These are phyloP conservation scores for Drosophila funebris DNA, from an alignment of 1,140 invertebrate species.

Conservation along the genomic window DNA sequence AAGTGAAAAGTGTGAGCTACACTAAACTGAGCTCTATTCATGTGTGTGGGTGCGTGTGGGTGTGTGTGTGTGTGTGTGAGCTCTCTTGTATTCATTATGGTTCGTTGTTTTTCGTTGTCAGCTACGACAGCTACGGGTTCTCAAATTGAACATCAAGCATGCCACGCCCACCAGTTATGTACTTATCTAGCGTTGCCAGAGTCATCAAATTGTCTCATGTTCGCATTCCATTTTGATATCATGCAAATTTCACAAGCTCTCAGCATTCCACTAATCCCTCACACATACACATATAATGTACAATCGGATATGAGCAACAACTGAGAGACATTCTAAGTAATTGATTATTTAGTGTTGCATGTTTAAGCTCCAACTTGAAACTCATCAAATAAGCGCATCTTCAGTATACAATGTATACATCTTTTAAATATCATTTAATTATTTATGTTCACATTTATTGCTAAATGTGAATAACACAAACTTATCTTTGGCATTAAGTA, in stretches of 20 bases:
- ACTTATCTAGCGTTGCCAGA: not conserved
- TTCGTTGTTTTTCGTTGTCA: slow-evolving; percentile 21
- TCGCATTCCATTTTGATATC: slow-evolving; percentile 9
- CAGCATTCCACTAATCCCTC: not conserved
- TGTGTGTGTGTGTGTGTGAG: slow-evolving; percentile 17
- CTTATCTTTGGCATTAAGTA: no score
- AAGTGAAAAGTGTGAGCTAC: slow-evolving; percentile 48
- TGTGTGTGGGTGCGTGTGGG: slow-evolving; percentile 15
- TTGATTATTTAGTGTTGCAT: no score
- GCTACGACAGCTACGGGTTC: not conserved
- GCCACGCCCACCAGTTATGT: slow-evolving; percentile 15
- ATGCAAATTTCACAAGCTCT: slow-evolving; percentile 33
- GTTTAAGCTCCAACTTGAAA: no score
- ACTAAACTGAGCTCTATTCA: not conserved
- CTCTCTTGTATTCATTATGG: slow-evolving; percentile 18
- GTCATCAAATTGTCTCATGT: slow-evolving; percentile 21
- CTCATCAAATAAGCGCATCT: no score
- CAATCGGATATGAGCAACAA: no score
- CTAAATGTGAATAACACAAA: no score
- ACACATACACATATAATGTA: not conserved
- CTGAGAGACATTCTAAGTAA: no score
- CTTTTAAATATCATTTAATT: no score
- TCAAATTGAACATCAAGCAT: slow-evolving; percentile 30
- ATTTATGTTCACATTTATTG: no score
- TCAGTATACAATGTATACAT: no score